Base-by-base conservation (phyloP, 1,140 invertebrate species). In the Bradynema listronoti region DNA sequence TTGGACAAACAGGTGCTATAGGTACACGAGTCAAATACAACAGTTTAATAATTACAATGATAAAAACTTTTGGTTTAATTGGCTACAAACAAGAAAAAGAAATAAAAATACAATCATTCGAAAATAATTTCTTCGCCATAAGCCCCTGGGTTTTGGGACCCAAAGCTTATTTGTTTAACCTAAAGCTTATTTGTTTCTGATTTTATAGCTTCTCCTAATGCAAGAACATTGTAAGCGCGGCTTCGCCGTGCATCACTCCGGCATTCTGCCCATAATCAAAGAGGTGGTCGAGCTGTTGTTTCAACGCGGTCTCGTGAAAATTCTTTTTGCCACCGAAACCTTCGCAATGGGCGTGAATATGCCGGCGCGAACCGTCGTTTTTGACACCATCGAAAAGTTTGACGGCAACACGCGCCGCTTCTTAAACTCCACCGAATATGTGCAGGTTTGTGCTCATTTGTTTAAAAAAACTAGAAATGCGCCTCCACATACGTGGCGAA, bases 281-380 rank as follows among this genome's bases (percentile, higher is more conserved):
- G 94, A 98, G 83, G 90, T 96, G 47, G 91, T 97, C 0, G 94
- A 98, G 81, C 88, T 97, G 84, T 80, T 96, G 0, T 98, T 98
- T 79, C 88, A 92, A 75, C 84, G 84, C 72, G 88, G 90, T 1
- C 83, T 89, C 56, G 88, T 97, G 59, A 81, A 91, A 85, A 82
- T 96, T 54, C 79, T 97, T 16, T 96, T 98, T 83, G 92, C 93
- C 0, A 97, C 94, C 2, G 93, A 98, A 83, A 97, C 93, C 16
- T 97, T 97, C 83, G 91, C 91, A 0, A 94, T 96, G 89, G 92
- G 92, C 24, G 59, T 64, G 19, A 97, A 98, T 80, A 97, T 98
- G 93, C 93, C 93, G 1, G 90, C 93, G 1, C 77, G 81, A 56
- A 94, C 91, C 0, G 94, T 98, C 0, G 85, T 96, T n/a, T 99